phyloP scores from a whole-genome alignment of 2,113 vertebrate species.

The Rhombomys opimus region DNA sequence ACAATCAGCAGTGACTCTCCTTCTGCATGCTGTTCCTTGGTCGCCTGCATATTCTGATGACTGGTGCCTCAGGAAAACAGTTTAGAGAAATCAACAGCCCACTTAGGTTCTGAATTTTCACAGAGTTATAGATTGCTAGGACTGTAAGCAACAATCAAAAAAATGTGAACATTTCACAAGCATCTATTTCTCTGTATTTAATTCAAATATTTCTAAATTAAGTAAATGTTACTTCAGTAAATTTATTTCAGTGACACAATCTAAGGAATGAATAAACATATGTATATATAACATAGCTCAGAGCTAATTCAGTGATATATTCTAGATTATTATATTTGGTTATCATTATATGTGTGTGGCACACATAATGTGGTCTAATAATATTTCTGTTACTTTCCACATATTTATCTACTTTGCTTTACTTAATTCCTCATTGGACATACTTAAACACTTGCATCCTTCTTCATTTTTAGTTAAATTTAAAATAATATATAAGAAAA shows the following conservation, averaged over 20 bases:
- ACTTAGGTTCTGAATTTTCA: slow-evolving; percentile 46
- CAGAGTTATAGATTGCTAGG: slow-evolving; percentile 11
- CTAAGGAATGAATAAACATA: background rate
- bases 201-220: slow-evolving; percentile 48
- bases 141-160: background rate
- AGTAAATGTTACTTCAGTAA: background rate
- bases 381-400: background rate
- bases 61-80: slow-evolving; percentile 60
- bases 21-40: slow-evolving; percentile 14
- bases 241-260: background rate
- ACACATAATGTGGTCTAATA: background rate
- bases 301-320: background rate
- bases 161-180: slow-evolving; percentile 14
- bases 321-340: background rate
- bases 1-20: slow-evolving; percentile 51
- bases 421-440: background rate
- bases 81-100: slow-evolving; percentile 69
- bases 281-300: background rate
- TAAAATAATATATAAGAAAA: background rate
- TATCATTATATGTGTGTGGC: background rate
- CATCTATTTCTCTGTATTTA: background rate
- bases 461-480: background rate
- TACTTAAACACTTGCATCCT: background rate
- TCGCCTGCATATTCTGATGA: slow-evolving; percentile 53
- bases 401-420: background rate